Base-by-base conservation (phyloP, 2,888 invertebrate genomes). In the Phyto melanocephala region DNA sequence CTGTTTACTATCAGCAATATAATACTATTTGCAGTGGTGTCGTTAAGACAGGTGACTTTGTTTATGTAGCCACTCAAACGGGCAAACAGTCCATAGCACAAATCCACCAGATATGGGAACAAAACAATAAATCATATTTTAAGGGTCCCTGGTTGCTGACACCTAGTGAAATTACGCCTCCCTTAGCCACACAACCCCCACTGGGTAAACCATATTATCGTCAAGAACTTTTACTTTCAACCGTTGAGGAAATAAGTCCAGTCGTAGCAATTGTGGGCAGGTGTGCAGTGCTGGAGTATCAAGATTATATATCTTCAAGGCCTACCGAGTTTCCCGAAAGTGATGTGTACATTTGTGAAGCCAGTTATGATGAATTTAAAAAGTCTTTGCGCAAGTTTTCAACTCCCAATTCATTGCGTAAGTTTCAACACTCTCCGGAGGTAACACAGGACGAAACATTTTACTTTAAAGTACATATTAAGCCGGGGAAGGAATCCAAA, bases 361-460 rank as follows among this genome's bases (percentile, higher is more conserved):
- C 96, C 0, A 93, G 96, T 81, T 98, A 97, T 89, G 97, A 98
- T 89, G 98, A 98, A 91, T 94, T 95, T 33, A 96, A 96, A 87
- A 94, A 95, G 77, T 93, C 95, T 75, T 94, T 97, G 63, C 93
- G 95, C 4, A 90, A 90, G 84, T 94, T 96, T 88, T 92, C 96
- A 70, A 76, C 80, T 2, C 89, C 91, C 10, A 90, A 92, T 1
- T 96, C 96, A 0, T 91, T 97, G 76, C 95, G 96, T 87, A 97
- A 96, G 92, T 97, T 96, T 87, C 94, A 94, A 80, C 96, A 96
- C 87, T 94, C 94, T 50, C 94, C 95, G 58, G 93, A 94, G 11
- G 98, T 99, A 50, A 96, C 95, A n/a, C 95, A 97, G 63, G 99
- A 99, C 91, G 99, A 99, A 92, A 93, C 96, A 65, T 96, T 95